These are phyloP conservation scores for Keiferia lycopersicella DNA, from an alignment of 2,888 invertebrate genomes.

Conservation along the genomic window DNA sequence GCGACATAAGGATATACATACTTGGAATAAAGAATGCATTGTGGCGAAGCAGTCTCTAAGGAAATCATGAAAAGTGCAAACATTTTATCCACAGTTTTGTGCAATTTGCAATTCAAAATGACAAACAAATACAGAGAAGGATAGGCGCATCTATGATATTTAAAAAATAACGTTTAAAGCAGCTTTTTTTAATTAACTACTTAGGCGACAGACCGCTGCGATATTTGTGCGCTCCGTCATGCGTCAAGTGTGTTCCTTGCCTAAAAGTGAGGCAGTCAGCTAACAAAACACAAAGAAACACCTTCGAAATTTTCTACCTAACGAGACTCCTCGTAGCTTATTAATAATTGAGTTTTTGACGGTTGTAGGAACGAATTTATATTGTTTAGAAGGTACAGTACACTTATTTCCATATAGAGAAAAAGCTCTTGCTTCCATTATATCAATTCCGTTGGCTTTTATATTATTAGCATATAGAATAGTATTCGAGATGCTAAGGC, in stretches of 20 bases:
- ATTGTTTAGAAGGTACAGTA: neutral
- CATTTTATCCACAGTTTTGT: neutral
- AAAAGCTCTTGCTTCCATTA: slow-evolving; percentile 47
- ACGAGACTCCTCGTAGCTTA: too few relatives aligned
- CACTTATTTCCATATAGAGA: neutral
- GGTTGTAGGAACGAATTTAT: neutral
- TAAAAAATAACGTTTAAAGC: too few relatives aligned
- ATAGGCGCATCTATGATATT: too few relatives aligned
- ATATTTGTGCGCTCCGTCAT: too few relatives aligned
- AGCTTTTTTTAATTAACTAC: neutral
- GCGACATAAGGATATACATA: neutral
- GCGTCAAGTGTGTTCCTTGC: too few relatives aligned
- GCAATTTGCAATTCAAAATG: neutral
- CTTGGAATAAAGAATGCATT: neutral
- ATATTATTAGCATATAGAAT: slow-evolving; percentile 74
- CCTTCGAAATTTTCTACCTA: too few relatives aligned
- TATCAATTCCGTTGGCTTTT: slow-evolving; percentile 62
- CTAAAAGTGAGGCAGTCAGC: too few relatives aligned
- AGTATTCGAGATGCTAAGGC: slow-evolving; percentile 43
- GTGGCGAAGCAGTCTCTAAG: neutral
- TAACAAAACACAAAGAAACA: too few relatives aligned
- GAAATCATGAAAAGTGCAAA: neutral
- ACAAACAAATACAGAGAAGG: neutral
- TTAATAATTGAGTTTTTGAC: too few relatives aligned
- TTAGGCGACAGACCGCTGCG: too few relatives aligned